Conservation (phyloP, 2,888 invertebrate genomes). For the Diarsia rubi region DNA sequence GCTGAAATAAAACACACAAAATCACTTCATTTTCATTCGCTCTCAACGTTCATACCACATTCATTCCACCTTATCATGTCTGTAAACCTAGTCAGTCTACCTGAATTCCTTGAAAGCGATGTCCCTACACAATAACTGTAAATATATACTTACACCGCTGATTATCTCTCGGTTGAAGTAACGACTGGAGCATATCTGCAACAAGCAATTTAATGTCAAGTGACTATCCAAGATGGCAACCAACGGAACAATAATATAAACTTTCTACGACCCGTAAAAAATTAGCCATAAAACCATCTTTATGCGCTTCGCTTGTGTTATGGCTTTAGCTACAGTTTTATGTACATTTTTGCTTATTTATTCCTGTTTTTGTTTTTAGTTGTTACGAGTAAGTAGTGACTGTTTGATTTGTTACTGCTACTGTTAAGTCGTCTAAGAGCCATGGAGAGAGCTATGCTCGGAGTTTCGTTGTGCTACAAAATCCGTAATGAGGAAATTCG, state of each 20-base stretch:
- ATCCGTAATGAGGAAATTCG: no score
- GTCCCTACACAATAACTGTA: slow-evolving; percentile 31
- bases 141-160: slow-evolving; percentile 83
- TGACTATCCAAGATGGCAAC: slow-evolving; percentile 25
- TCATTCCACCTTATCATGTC: background rate
- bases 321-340: slow-evolving; percentile 5
- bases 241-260: slow-evolving; percentile 24
- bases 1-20: background rate
- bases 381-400: background rate
- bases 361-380: slow-evolving; percentile 1
- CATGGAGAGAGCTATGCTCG: no score
- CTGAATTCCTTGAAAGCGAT: slow-evolving; percentile 10
- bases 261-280: slow-evolving; percentile 31
- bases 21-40: slow-evolving; percentile 1
- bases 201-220: slow-evolving; percentile 70
- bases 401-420: background rate
- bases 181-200: slow-evolving; percentile 90
- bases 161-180: slow-evolving; percentile 88
- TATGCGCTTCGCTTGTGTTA: slow-evolving; percentile 35
- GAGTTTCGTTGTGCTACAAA: no score
- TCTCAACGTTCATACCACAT: slow-evolving; percentile 1
- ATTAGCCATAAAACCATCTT: slow-evolving; percentile 32
- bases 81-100: background rate
- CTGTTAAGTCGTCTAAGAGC: no score
- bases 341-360: slow-evolving; percentile 27